Evolutionary conservation across 2,797 vertebrate species (phyloP).

Genomic region (Mus minutoides): DNA sequence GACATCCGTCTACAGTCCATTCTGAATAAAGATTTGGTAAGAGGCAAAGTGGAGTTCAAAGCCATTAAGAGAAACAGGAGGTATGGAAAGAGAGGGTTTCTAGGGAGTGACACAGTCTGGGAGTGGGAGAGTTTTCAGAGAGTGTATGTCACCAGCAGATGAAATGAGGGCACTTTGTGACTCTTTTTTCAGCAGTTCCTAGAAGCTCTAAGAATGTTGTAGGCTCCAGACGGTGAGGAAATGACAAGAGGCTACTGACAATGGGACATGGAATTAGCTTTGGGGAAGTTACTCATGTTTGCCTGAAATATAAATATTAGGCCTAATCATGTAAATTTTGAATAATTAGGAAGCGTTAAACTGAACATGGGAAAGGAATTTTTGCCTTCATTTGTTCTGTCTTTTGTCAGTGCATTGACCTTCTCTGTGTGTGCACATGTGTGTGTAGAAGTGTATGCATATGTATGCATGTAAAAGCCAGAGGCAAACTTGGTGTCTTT

Average conservation of each 20-base stretch:
- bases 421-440: not conserved
- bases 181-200: not conserved
- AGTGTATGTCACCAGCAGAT: not conserved
- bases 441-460: not conserved
- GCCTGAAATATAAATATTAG: not conserved
- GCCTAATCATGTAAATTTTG: not conserved
- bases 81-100: not conserved
- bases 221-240: not conserved
- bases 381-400: not conserved
- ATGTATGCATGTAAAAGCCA: not conserved
- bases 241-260: not conserved
- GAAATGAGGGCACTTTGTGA: not conserved
- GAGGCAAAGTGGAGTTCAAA: not conserved
- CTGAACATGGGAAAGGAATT: not conserved
- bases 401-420: not conserved
- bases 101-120: fast-evolving
- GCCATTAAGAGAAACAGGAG: not conserved
- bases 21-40: not conserved
- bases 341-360: not conserved
- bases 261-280: not conserved
- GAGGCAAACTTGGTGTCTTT: not conserved
- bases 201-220: not conserved
- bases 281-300: not conserved
- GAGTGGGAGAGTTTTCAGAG: not conserved
- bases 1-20: no score